Evolutionary conservation across 2,888 invertebrate genomes (phyloP), one percentile per base, ranked within the genome.

Genomic region (Teleiodes luculella): DNA sequence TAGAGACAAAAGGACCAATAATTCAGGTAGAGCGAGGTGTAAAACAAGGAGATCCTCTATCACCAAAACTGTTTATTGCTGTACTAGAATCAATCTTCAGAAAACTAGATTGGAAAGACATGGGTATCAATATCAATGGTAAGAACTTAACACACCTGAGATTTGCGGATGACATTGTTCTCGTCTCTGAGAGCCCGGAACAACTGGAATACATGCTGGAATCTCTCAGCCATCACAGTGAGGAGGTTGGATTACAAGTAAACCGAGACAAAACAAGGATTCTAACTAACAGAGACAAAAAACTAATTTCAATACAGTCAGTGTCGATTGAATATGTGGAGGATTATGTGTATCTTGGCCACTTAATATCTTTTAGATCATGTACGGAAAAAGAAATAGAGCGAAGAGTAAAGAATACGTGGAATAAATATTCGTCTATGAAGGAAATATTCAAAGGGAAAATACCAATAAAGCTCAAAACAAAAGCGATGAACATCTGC

Each of bases 1-100:
- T 57, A 39, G 59, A 57, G 50, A 31, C 11, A 10, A 31, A 20
- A 33, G 58, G 62, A 6, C 52, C 55, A 24, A 14, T 11, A 1
- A 59, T 61, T 33, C 14, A 51, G 11, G 57, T 61, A 31, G 37
- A 54, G 51, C 55, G 48, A 56, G 60, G 58, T 0, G 61, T 62
- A 4, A 64, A 49, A 52, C 57, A 56, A 45, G 57, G 58, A 13
- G 58, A 58, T 39, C 54, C 58, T n/a, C 48, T 58, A 2, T 60
- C 57, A 1, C 57, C 60, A n/a, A 57, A 52, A 50, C 20, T 57
- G 4, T 57, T 60, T 41, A 41, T 33, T 10, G 54, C 56, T 7
- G 60, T 57, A 10, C 47, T 60, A 4, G 57, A 60, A 45, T 14
- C 10, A 2, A 45, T 60, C 14, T 53, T 60, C 16, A 16, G 46